Percentiles rank a stretch among this genome's conserved stretches.
Evolutionary conservation across 2,113 vertebrate genomes (phyloP).

Genomic region (Ciconia boyciana): DNA sequence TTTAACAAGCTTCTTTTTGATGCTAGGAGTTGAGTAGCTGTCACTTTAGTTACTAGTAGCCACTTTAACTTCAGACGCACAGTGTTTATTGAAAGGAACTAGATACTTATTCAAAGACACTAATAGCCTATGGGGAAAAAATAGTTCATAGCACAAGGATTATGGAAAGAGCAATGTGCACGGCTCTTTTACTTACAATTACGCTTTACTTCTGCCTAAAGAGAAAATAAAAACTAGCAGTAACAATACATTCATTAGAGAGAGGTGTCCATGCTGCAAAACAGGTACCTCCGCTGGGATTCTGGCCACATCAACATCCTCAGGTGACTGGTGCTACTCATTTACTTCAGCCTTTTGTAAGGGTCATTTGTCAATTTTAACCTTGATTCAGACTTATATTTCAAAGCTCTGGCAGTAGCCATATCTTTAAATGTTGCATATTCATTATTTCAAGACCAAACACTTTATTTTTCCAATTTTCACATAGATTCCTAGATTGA

Average conservation of each 20-base stretch:
- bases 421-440: neutral
- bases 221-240: neutral
- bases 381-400: fast-evolving
- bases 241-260: neutral
- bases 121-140: conserved; percentile 46
- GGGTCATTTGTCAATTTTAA: neutral
- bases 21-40: conserved; percentile 7
- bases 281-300: neutral
- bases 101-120: conserved; percentile 40
- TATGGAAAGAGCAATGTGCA: neutral
- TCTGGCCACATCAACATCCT: neutral
- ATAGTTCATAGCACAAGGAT: conserved; percentile 16
- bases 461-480: neutral
- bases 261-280: neutral
- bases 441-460: neutral
- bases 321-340: neutral
- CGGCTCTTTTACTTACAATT: neutral
- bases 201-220: neutral
- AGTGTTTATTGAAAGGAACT: conserved; percentile 60
- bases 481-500: neutral
- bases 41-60: conserved; percentile 41
- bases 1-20: conserved; percentile 44
- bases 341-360: neutral
- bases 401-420: neutral
- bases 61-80: conserved; percentile 31